Percentiles rank a stretch among this genome's conserved stretches.
These are phyloP conservation scores for Chrysopa pallens DNA, from an alignment of 1,140 invertebrate species.

Conservation along the genomic window DNA sequence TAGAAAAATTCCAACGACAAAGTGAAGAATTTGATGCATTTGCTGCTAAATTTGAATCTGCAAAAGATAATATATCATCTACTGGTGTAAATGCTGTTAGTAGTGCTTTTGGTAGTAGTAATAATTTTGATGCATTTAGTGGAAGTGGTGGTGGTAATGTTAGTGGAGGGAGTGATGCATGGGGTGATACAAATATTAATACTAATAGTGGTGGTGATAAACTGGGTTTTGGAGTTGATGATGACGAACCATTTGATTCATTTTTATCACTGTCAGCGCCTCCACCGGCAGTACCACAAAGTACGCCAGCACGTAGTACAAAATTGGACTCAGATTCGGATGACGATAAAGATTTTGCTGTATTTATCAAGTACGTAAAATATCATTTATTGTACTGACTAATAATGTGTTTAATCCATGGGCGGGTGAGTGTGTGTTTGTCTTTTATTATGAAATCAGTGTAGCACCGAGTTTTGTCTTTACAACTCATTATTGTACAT, in stretches of 20 bases:
- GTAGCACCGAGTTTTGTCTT: too few species aligned
- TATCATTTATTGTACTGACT: slow-evolving; percentile 3
- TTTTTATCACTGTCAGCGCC: slow-evolving; percentile 66
- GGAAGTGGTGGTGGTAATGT: slow-evolving; percentile 23
- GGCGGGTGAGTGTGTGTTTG: too few species aligned
- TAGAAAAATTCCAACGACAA: background rate
- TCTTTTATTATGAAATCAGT: too few species aligned
- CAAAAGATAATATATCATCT: slow-evolving; percentile 24
- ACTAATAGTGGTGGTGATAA: slow-evolving; percentile 5
- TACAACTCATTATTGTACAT: too few species aligned
- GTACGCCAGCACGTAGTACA: slow-evolving; percentile 31
- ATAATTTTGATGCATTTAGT: slow-evolving; percentile 19
- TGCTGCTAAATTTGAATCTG: slow-evolving; percentile 66
- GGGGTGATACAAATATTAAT: slow-evolving; percentile 23
- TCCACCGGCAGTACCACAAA: slow-evolving; percentile 39
- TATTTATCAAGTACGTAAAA: slow-evolving; percentile 50
- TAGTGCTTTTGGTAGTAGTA: slow-evolving; percentile 26
- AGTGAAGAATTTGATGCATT: slow-evolving; percentile 65
- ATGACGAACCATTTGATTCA: slow-evolving; percentile 57
- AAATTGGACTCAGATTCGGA: slow-evolving; percentile 57
- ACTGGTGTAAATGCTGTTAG: slow-evolving; percentile 16
- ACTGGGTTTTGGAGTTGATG: slow-evolving; percentile 39
- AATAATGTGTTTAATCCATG: too few species aligned
- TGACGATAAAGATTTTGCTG: slow-evolving; percentile 54
- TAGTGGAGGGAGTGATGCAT: slow-evolving; percentile 17